phyloP scores from a whole-genome alignment of 2,888 invertebrate species.

The Drosophila fungiperda region DNA sequence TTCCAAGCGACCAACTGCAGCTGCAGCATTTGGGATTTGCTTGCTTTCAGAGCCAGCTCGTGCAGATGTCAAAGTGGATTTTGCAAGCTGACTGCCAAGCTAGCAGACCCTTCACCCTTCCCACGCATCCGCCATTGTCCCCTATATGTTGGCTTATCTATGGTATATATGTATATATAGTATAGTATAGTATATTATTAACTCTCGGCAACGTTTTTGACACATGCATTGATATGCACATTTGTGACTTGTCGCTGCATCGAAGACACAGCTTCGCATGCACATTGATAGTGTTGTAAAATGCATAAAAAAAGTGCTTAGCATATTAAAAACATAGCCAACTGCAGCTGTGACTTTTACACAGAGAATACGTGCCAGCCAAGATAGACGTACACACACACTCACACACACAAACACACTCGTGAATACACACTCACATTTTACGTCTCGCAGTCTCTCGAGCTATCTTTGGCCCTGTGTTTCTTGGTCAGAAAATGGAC shows the following conservation, averaged over 20 bases:
- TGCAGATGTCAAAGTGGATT: conserved; percentile 46
- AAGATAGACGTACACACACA: conserved; percentile 21
- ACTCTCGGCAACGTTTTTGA: conserved; percentile 72
- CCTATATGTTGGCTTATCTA: conserved; percentile 7
- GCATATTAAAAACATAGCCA: conserved; percentile 74
- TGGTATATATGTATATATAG: conserved; percentile 9
- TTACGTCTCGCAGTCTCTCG: conserved; percentile 14
- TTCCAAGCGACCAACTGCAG: conserved; percentile 14
- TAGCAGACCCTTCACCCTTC: too few species aligned
- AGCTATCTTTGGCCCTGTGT: conserved; percentile 39
- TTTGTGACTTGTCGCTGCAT: conserved; percentile 70
- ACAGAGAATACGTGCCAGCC: conserved; percentile 50
- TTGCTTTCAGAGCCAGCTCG: conserved; percentile 16
- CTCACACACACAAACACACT: neutral
- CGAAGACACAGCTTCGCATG: conserved; percentile 30
- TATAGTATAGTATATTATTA: conserved; percentile 62
- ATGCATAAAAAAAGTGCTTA: conserved; percentile 73
- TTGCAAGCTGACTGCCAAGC: conserved; percentile 21
- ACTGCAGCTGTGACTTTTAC: conserved; percentile 66
- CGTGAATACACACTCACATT: conserved; percentile 5
- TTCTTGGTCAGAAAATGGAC: conserved; percentile 57
- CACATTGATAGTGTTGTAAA: conserved; percentile 72
- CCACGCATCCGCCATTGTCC: neutral
- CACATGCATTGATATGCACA: conserved; percentile 75
- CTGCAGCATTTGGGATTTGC: conserved; percentile 31